These are phyloP conservation scores for Halictus ligatus DNA, from an alignment of 2,888 invertebrate species.

Conservation along the genomic window DNA sequence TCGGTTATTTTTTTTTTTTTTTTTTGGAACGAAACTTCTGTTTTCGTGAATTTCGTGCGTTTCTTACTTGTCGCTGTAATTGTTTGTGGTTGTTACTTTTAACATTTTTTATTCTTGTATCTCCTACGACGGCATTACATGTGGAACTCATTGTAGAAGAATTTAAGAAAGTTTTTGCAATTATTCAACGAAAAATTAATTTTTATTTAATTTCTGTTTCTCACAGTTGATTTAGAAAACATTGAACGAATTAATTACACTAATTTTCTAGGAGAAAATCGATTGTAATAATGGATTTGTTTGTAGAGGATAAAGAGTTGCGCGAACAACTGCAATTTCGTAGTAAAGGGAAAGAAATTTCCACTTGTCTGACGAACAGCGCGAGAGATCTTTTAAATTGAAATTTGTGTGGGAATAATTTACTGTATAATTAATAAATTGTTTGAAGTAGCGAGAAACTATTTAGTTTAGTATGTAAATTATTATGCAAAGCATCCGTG, in stretches of 20 bases:
- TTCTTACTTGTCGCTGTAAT: background rate
- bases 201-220: too few species aligned
- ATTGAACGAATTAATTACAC: background rate
- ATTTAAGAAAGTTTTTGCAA: too few species aligned
- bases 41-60: background rate
- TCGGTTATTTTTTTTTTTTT: background rate
- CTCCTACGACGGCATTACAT: too few species aligned
- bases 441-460: background rate
- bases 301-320: background rate
- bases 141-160: too few species aligned
- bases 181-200: too few species aligned
- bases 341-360: background rate
- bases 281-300: background rate
- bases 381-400: background rate
- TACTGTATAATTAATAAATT: background rate
- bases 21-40: background rate
- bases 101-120: too few species aligned
- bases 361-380: background rate
- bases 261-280: background rate
- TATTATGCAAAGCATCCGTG: background rate
- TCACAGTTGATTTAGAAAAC: too few species aligned
- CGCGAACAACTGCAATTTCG: background rate
- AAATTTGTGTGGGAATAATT: background rate
- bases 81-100: background rate
- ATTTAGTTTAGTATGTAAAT: background rate